A percentile compares a stretch with the other conserved stretches of the same genome.
phyloP scores from a whole-genome alignment of 2,797 vertebrate genomes.

The Hyperoplus lanceolatus region DNA sequence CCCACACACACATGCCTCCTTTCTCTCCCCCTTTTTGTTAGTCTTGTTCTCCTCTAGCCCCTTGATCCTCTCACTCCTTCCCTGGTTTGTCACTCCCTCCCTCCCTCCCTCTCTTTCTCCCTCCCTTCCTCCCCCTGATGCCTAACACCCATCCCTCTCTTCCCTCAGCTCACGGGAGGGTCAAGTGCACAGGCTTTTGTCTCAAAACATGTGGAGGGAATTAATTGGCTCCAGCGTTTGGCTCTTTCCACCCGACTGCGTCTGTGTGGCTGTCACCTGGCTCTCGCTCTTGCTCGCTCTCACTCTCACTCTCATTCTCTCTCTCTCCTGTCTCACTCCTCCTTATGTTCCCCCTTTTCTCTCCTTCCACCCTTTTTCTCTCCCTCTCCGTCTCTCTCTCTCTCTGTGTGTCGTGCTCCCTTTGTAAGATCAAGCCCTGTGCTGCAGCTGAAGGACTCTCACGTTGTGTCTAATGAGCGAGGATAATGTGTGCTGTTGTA shows the following conservation, averaged over 20 bases:
- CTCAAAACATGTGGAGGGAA: conserved; percentile 82
- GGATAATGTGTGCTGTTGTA: conserved; percentile 65
- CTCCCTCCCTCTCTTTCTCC: conserved; percentile 46
- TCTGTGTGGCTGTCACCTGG: conserved; percentile 79
- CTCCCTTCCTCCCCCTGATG: conserved; percentile 36
- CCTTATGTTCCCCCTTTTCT: conserved; percentile 30
- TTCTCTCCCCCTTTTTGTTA: conserved; percentile 38
- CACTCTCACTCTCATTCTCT: conserved; percentile 13
- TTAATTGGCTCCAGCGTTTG: conserved; percentile 83
- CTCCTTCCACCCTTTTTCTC: conserved; percentile 17
- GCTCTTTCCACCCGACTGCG: conserved; percentile 77
- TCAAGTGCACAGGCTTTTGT: conserved; percentile 78
- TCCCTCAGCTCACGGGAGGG: conserved; percentile 70
- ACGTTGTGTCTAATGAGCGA: conserved; percentile 69
- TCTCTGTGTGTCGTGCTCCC: conserved; percentile 50
- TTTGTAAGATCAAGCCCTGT: conserved; percentile 78
- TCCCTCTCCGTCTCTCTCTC: conserved; percentile 32
- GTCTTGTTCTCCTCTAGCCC: conserved; percentile 39
- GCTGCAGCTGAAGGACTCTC: conserved; percentile 75
- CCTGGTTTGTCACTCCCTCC: conserved; percentile 57
- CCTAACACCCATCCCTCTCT: conserved; percentile 61
- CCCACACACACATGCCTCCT: background rate
- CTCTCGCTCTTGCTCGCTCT: conserved; percentile 43
- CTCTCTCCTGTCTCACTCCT: conserved; percentile 19
- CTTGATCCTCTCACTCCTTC: conserved; percentile 55